Conservation (phyloP, 2,888 invertebrate genomes). For the Helicoverpa assulta region DNA sequence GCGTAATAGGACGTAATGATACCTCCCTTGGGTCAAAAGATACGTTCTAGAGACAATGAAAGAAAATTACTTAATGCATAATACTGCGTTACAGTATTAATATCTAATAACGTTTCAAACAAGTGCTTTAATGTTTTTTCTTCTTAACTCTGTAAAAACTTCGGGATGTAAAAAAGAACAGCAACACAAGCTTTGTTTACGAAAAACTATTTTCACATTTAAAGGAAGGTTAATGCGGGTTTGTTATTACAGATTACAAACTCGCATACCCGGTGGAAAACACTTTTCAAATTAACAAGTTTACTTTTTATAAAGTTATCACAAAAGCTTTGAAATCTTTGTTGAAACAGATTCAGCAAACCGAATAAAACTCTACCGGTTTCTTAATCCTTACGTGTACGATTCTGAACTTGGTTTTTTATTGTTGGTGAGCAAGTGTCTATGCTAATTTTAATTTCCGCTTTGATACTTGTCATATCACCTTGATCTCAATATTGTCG, state of each 20-base stretch:
- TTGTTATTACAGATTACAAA: neutral
- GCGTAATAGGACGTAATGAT: slow-evolving; percentile 58
- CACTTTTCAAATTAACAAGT: neutral
- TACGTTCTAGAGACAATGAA: slow-evolving; percentile 34
- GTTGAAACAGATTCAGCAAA: neutral
- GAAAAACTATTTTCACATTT: neutral
- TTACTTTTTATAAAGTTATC: neutral
- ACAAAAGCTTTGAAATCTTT: neutral
- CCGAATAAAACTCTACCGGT: neutral
- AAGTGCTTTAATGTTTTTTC: neutral
- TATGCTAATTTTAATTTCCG: slow-evolving; percentile 21
- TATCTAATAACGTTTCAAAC: neutral
- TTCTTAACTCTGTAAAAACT: neutral
- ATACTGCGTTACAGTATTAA: neutral
- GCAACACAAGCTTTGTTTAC: neutral
- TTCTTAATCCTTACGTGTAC: neutral
- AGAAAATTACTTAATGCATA: slow-evolving; percentile 29
- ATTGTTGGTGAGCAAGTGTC: neutral
- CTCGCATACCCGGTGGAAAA: neutral
- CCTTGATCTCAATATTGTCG: slow-evolving; percentile 29
- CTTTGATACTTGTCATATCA: slow-evolving; percentile 23
- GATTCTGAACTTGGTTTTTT: neutral
- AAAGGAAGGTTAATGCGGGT: neutral
- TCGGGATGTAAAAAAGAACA: neutral
- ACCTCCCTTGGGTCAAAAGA: slow-evolving; percentile 38